These are phyloP conservation scores for Apis florea DNA, from an alignment of 1,140 invertebrate genomes.

Conservation along the genomic window DNA sequence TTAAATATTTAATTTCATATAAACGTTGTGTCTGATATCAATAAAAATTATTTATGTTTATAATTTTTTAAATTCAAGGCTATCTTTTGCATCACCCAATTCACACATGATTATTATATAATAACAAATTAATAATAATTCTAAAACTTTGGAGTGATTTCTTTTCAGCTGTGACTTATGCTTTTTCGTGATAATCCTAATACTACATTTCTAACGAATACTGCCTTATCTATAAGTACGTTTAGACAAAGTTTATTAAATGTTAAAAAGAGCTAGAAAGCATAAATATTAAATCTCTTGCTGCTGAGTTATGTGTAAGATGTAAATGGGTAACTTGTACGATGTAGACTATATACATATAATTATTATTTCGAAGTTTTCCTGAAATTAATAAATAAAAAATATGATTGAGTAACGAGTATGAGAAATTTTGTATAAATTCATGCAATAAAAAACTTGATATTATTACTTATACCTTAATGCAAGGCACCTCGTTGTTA, in stretches of 20 bases:
- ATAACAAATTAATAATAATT: conserved; percentile 75
- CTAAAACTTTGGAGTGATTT: conserved; percentile 78
- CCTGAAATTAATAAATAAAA: conserved; percentile 33
- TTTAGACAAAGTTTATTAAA: conserved; percentile 61
- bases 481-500: conserved; percentile 72
- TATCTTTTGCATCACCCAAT: conserved; percentile 58
- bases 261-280: conserved; percentile 66
- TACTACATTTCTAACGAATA: conserved; percentile 72
- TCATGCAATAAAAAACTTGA: not conserved
- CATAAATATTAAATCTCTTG: conserved; percentile 61
- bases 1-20: not conserved
- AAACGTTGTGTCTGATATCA: not conserved
- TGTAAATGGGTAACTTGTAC: conserved; percentile 60
- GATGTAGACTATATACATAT: conserved; percentile 58
- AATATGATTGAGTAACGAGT: not conserved
- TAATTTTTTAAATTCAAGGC: not conserved
- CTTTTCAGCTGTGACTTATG: conserved; percentile 70
- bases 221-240: conserved; percentile 78
- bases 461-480: conserved; percentile 40
- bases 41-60: not conserved
- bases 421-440: not conserved
- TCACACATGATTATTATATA: conserved; percentile 44
- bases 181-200: conserved; percentile 54
- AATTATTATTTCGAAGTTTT: conserved; percentile 41
- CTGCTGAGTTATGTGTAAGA: conserved; percentile 51